These are phyloP conservation scores for Oconnorella tubifera DNA, from an alignment of 2,888 invertebrate species.

Conservation along the genomic window DNA sequence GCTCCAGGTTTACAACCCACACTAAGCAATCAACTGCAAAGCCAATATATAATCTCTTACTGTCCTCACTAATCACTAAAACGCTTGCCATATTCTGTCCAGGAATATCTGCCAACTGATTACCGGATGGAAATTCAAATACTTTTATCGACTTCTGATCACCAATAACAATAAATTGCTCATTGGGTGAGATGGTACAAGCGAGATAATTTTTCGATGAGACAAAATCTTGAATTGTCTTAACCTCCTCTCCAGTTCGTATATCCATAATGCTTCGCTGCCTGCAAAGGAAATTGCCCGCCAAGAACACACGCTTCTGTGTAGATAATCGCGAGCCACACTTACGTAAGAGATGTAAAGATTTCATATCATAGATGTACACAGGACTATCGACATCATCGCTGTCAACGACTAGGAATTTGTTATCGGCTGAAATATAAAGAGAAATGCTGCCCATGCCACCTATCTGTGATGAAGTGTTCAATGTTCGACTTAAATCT, in stretches of 20 bases:
- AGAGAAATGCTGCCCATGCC: slow-evolving; percentile 13
- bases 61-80: slow-evolving; percentile 36
- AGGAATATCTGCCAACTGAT: slow-evolving; percentile 18
- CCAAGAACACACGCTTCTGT: slow-evolving; percentile 24
- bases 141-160: slow-evolving; percentile 25
- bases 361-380: slow-evolving; percentile 32
- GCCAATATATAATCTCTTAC: slow-evolving; percentile 37
- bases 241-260: slow-evolving; percentile 24
- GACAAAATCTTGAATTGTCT: slow-evolving; percentile 29
- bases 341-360: slow-evolving; percentile 23
- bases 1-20: slow-evolving; percentile 26
- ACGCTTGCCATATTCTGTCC: slow-evolving; percentile 32
- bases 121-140: slow-evolving; percentile 26
- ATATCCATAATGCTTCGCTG: slow-evolving; percentile 35
- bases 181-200: slow-evolving; percentile 28
- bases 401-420: slow-evolving; percentile 29
- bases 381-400: slow-evolving; percentile 26
- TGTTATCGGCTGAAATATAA: slow-evolving; percentile 24
- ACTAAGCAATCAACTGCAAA: slow-evolving; percentile 38
- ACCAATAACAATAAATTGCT: slow-evolving; percentile 29
- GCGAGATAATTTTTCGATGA: slow-evolving; percentile 26
- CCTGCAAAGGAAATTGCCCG: slow-evolving; percentile 28
- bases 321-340: slow-evolving; percentile 26
- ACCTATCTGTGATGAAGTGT: slow-evolving; percentile 18
- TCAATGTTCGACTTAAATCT: slow-evolving; percentile 27